A percentile compares a stretch with the other conserved stretches of the same genome.
phyloP scores from a whole-genome alignment of 2,888 invertebrate species.

The Teinopalpus imperialis region DNA sequence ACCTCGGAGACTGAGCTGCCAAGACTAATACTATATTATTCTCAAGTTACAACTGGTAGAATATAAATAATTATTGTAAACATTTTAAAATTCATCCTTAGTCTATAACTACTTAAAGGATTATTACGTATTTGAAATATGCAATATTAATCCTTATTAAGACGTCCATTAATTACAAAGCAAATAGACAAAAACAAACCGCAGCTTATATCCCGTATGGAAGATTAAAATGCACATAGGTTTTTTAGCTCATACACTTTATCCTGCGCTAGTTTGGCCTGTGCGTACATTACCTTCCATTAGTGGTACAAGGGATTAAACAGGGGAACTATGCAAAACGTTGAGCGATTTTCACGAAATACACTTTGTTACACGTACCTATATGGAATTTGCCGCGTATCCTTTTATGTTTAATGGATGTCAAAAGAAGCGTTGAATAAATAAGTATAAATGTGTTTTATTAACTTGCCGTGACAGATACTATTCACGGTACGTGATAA shows the following conservation, averaged over 20 bases:
- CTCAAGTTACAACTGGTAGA: too few relatives aligned
- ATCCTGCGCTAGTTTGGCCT: conserved; percentile 42
- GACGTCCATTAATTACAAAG: neutral
- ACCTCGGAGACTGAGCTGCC: too few relatives aligned
- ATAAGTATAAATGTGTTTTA: too few relatives aligned
- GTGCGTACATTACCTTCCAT: conserved; percentile 64
- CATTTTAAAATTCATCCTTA: too few relatives aligned
- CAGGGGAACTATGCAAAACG: conserved; percentile 32
- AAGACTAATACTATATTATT: too few relatives aligned
- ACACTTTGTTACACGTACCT: conserved; percentile 34
- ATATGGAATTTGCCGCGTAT: conserved; percentile 22
- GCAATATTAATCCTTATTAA: neutral
- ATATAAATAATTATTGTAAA: too few relatives aligned
- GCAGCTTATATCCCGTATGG: conserved; percentile 9
- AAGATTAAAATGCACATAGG: conserved; percentile 42
- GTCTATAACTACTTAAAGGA: too few relatives aligned
- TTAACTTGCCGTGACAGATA: too few relatives aligned
- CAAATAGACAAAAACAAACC: conserved; percentile 13
- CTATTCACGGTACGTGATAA: too few relatives aligned
- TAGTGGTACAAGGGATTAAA: conserved; percentile 69
- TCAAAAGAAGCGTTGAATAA: too few relatives aligned
- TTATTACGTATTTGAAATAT: neutral
- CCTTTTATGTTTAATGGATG: too few relatives aligned
- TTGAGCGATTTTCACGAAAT: conserved; percentile 5
- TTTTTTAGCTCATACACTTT: conserved; percentile 37